Conservation (phyloP, 2,113 vertebrate species). For the Pituophis catenifer region DNA sequence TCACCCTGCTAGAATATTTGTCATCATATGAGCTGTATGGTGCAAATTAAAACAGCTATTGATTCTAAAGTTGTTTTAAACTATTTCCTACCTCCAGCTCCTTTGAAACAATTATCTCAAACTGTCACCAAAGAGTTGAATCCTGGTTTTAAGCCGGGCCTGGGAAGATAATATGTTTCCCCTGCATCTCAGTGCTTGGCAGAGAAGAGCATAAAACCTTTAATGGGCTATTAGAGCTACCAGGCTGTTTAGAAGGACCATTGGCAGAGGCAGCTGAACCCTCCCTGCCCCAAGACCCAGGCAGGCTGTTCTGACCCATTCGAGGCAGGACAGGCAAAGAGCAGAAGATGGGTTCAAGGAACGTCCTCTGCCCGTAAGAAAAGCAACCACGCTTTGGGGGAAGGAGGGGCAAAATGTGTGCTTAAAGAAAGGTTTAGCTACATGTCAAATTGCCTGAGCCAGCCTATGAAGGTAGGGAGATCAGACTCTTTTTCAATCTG, state of each 20-base stretch:
- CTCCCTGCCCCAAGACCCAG: neutral
- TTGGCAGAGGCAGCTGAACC: neutral
- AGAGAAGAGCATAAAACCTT: constrained; percentile 12
- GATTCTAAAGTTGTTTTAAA: constrained; percentile 61
- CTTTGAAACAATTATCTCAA: constrained; percentile 54
- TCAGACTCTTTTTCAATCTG: neutral
- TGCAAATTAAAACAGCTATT: constrained; percentile 64
- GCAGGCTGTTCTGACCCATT: neutral
- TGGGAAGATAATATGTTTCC: constrained; percentile 11
- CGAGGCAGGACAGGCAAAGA: neutral
- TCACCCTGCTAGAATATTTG: constrained; percentile 42
- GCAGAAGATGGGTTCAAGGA: neutral
- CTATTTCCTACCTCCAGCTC: constrained; percentile 41
- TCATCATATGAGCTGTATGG: constrained; percentile 45
- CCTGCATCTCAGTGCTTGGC: neutral
- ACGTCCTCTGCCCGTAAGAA: neutral
- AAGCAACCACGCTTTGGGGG: neutral
- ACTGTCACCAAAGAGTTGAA: constrained; percentile 26
- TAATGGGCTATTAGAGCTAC: constrained; percentile 4
- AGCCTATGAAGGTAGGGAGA: neutral
- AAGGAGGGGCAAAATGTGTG: neutral
- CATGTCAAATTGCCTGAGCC: neutral
- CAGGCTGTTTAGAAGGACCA: neutral
- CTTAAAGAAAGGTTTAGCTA: neutral
- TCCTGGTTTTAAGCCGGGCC: constrained; percentile 2